A percentile compares a stretch with the other conserved stretches of the same genome.
Evolutionary conservation across 2,113 vertebrate genomes (phyloP).

Genomic region (Hystrix brachyura): DNA sequence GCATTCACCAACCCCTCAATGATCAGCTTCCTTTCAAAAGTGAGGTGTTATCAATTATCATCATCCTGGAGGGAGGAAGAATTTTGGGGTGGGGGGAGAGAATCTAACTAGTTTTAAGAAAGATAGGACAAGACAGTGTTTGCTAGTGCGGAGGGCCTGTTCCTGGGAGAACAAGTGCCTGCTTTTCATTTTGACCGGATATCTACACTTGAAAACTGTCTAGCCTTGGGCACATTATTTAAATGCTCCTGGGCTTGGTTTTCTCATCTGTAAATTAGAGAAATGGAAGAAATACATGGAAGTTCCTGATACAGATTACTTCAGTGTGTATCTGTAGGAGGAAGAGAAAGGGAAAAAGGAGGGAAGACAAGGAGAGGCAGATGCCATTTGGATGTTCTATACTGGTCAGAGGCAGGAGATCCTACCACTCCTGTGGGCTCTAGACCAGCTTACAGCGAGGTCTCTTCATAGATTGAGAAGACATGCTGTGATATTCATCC

Average conservation of each 20-base stretch:
- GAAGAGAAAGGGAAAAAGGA: background rate
- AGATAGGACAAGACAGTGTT: background rate
- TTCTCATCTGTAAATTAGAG: background rate
- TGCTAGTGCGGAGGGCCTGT: background rate
- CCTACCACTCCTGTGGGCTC: background rate
- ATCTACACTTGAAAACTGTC: background rate
- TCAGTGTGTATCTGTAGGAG: background rate
- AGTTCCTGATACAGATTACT: background rate
- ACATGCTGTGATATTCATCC: background rate
- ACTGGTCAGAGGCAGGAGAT: background rate
- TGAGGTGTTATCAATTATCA: background rate
- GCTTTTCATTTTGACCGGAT: background rate
- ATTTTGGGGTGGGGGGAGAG: background rate
- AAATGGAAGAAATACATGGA: background rate
- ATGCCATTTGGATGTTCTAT: background rate
- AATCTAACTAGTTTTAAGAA: conserved; percentile 2
- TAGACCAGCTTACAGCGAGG: background rate
- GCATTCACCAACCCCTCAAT: background rate
- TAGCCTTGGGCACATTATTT: background rate
- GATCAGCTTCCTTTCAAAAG: background rate
- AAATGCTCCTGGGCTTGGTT: background rate
- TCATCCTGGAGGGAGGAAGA: background rate
- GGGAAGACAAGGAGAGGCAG: background rate
- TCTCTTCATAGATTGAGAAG: background rate
- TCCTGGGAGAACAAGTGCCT: background rate